A percentile compares a stretch with the other conserved stretches of the same genome.
Evolutionary conservation across 2,113 vertebrate genomes (phyloP).

Genomic region (Chauna torquata): DNA sequence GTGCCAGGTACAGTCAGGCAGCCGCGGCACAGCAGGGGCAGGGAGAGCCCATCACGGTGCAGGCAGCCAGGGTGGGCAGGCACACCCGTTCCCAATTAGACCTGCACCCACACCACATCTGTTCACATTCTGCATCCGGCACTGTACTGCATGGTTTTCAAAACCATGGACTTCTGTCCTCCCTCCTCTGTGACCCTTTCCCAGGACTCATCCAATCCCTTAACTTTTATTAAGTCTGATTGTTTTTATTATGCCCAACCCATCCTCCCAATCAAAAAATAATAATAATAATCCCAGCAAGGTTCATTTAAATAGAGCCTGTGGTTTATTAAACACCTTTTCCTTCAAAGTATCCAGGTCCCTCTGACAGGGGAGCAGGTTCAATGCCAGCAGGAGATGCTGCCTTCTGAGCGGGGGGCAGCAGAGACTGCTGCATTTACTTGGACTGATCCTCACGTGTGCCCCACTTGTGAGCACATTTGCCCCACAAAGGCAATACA

Average conservation of each 20-base stretch:
- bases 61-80: constrained; percentile 9
- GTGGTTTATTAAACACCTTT: constrained; percentile 23
- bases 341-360: background rate
- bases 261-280: background rate
- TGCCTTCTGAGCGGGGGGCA: background rate
- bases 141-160: constrained; percentile 42
- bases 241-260: background rate
- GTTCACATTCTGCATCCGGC: constrained; percentile 51
- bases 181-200: background rate
- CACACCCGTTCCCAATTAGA: constrained; percentile 55
- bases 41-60: background rate
- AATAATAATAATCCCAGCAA: constrained; percentile 4
- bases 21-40: background rate
- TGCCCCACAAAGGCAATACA: background rate
- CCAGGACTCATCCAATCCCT: constrained; percentile 19
- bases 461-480: background rate
- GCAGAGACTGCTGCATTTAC: background rate
- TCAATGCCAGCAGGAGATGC: background rate
- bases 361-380: background rate
- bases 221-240: constrained; percentile 6
- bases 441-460: background rate
- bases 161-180: constrained; percentile 46
- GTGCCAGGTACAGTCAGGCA: background rate
- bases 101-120: constrained; percentile 2
- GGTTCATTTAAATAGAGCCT: constrained; percentile 27